Evolutionary conservation across 2,888 invertebrate species (phyloP), one percentile per base, ranked within the genome.

Genomic region (Drosophila lacicola): DNA sequence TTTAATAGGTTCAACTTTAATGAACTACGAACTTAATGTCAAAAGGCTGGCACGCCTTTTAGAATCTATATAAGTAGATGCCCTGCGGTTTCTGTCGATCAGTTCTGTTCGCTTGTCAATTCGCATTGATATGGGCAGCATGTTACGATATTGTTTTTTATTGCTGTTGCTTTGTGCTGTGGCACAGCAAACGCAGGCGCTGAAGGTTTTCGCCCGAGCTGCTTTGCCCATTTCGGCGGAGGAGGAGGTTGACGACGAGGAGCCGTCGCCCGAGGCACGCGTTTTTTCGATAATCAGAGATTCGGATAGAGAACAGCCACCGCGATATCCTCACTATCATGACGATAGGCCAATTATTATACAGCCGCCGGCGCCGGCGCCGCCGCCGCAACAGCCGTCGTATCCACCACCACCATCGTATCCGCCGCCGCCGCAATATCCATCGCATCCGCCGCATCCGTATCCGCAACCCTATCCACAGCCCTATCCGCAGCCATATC

Each of bases 321-420:
- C 21, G 5, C 21, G 50, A 25, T 54, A 65, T 29, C 29, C 29
- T 37, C 36, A 33, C 1, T 0, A 46, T 11, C 61, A 61, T 17
- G 74, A 65, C 9, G 1, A 36, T 8, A 57, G 61, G 33, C 75
- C 75, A 1, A 68, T 76, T n/a, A 69, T 77, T 17, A 72, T 76
- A 34, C 19, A 58, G 5, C 0, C 34, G 11, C 71, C 57, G 3
- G 1, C 33, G 19, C 70, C 62, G 2, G 0, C 34, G 11, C 71
- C 57, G 3, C 2, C 33, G 19, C 70, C 62, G 2, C 33, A 29
- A 11, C 41, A 41, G n/a, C 41, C 36, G 2, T n/a, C 50, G 5
- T 42, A 60, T 13, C 55, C 50, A 0, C 49, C 49, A 0, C 29
- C 33, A 9, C n/a, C 54, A 3, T 4, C 33, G 9, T 41, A 39